Evolutionary conservation across 2,797 vertebrate genomes (phyloP).

Genomic region (Gambusia yucatana): DNA sequence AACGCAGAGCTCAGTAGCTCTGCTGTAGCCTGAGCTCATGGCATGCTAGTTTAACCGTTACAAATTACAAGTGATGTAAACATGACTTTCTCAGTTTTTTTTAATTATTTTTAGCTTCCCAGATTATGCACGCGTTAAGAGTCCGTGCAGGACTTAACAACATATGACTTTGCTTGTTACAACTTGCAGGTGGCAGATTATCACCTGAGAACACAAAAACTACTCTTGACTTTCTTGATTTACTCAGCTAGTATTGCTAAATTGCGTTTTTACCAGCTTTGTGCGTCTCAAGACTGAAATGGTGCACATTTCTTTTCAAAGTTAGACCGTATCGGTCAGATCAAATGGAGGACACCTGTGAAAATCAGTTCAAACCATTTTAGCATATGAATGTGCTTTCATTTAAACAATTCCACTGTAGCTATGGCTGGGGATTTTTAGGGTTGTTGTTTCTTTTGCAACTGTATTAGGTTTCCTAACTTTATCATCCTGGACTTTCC

Average conservation of each 20-base stretch:
- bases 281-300: background rate
- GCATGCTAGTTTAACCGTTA: constrained; percentile 78
- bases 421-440: background rate
- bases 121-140: constrained; percentile 15
- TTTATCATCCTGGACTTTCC: background rate
- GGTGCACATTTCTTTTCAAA: background rate
- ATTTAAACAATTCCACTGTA: background rate
- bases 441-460: background rate
- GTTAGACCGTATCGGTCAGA: background rate
- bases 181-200: constrained; percentile 63
- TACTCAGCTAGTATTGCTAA: constrained; percentile 30
- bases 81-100: constrained; percentile 49
- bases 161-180: constrained; percentile 64
- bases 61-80: constrained; percentile 68
- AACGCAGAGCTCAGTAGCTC: constrained; percentile 41
- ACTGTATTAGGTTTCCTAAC: background rate
- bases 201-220: constrained; percentile 35
- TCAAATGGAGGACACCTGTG: background rate
- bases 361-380: background rate
- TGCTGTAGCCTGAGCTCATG: constrained; percentile 57
- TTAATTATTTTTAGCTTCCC: constrained; percentile 47
- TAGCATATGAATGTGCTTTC: background rate
- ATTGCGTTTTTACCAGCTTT: background rate
- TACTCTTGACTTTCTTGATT: constrained; percentile 25
- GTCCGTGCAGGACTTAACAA: constrained; percentile 43